These are phyloP conservation scores for Trematomus loennbergii DNA, from an alignment of 2,113 vertebrate species.

Conservation along the genomic window DNA sequence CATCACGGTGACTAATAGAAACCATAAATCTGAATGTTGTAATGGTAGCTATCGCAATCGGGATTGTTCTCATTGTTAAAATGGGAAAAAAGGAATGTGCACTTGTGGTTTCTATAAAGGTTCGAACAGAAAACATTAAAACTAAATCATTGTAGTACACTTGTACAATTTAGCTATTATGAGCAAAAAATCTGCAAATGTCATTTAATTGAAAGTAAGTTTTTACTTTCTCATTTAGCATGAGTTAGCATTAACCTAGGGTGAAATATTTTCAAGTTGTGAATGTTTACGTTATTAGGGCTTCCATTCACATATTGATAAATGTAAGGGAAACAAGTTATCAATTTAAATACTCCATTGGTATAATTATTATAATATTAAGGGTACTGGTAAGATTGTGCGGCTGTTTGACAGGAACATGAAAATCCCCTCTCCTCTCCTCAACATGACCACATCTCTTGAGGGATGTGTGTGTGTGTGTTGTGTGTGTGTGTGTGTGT, in stretches of 20 bases:
- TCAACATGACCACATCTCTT: constrained; percentile 38
- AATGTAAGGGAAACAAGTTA: too few species aligned
- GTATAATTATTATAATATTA: too few species aligned
- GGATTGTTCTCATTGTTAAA: not conserved
- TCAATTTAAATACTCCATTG: too few species aligned
- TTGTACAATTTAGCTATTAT: not conserved
- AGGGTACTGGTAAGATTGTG: too few species aligned
- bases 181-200: not conserved
- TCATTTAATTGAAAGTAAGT: too few species aligned
- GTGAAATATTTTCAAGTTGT: too few species aligned
- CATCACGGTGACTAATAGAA: constrained; percentile 43
- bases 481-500: not conserved
- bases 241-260: not conserved
- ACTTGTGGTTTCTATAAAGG: not conserved
- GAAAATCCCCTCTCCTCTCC: constrained; percentile 55
- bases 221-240: not conserved
- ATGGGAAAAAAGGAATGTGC: not conserved
- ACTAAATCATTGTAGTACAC: too few species aligned
- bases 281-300: too few species aligned
- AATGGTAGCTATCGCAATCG: not conserved
- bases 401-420: constrained; percentile 66
- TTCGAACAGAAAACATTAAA: not conserved
- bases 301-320: too few species aligned
- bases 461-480: constrained; percentile 23
- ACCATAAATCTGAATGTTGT: constrained; percentile 36